These are phyloP conservation scores for Apodemia zela DNA, from an alignment of 2,888 invertebrate species.

Conservation along the genomic window DNA sequence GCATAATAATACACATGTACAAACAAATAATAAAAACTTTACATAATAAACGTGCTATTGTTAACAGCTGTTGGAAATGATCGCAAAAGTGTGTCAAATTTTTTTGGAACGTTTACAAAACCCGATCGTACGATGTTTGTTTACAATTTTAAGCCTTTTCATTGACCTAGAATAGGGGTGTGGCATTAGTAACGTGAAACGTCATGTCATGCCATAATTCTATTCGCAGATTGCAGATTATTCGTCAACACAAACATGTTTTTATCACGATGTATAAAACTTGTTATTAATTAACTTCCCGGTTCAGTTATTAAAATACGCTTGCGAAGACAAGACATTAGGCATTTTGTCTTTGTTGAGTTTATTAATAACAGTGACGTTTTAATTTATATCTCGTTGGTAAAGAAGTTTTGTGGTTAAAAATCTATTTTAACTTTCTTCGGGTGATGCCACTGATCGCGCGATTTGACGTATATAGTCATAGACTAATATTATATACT, in stretches of 20 bases:
- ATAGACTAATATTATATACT: no score
- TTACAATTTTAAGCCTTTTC: conserved; percentile 45
- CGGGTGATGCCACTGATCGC: conserved; percentile 57
- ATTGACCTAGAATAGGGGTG: conserved; percentile 51
- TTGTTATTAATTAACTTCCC: conserved; percentile 25
- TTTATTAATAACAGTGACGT: neutral
- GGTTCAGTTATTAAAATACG: conserved; percentile 37
- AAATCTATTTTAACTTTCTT: conserved; percentile 36
- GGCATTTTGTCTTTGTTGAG: neutral
- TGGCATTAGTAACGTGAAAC: conserved; percentile 37
- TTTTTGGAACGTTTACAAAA: conserved; percentile 49
- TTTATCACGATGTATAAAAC: conserved; percentile 49
- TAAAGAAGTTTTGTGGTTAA: neutral
- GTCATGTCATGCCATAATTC: conserved; percentile 20
- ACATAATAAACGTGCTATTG: neutral
- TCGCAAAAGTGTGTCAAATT: conserved; percentile 6
- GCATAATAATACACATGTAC: neutral
- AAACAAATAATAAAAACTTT: neutral
- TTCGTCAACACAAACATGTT: conserved; percentile 52
- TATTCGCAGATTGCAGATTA: conserved; percentile 28
- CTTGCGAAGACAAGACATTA: conserved; percentile 24
- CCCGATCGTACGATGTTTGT: conserved; percentile 62
- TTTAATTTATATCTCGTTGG: neutral
- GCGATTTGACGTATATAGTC: conserved; percentile 64
- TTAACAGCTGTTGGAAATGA: neutral